These are phyloP conservation scores for Prinia subflava DNA, from an alignment of 2,113 vertebrate genomes.

Conservation along the genomic window DNA sequence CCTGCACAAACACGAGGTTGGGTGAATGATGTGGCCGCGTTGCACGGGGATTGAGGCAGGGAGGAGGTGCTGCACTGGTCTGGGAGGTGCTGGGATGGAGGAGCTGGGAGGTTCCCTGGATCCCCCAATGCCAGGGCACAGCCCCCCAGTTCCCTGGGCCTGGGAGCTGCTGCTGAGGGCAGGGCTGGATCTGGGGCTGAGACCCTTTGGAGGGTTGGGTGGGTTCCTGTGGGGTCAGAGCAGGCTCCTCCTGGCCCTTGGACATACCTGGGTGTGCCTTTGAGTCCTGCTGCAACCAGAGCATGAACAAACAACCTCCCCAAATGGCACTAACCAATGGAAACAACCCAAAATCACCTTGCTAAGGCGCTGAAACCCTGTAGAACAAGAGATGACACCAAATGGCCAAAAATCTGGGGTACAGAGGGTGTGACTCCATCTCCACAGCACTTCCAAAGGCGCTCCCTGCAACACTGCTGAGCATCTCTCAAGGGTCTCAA, in stretches of 20 bases:
- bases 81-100: neutral
- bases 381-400: neutral
- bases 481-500: neutral
- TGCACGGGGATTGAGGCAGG: constrained; percentile 8
- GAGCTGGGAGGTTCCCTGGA: neutral
- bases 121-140: neutral
- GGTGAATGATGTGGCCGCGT: constrained; percentile 22
- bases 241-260: neutral
- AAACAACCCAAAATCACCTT: neutral
- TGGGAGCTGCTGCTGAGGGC: neutral
- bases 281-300: neutral
- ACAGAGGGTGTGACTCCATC: rapidly evolving
- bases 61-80: neutral
- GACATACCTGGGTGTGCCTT: rapidly evolving
- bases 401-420: neutral
- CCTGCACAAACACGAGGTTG: constrained; percentile 66
- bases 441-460: neutral
- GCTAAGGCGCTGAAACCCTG: too few species aligned
- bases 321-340: neutral
- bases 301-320: neutral
- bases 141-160: neutral
- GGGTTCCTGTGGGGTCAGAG: rapidly evolving
- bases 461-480: neutral
- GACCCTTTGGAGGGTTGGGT: rapidly evolving
- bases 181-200: neutral